These are phyloP conservation scores for Thripadectes ignobilis DNA, from an alignment of 2,797 vertebrate genomes.

Conservation along the genomic window DNA sequence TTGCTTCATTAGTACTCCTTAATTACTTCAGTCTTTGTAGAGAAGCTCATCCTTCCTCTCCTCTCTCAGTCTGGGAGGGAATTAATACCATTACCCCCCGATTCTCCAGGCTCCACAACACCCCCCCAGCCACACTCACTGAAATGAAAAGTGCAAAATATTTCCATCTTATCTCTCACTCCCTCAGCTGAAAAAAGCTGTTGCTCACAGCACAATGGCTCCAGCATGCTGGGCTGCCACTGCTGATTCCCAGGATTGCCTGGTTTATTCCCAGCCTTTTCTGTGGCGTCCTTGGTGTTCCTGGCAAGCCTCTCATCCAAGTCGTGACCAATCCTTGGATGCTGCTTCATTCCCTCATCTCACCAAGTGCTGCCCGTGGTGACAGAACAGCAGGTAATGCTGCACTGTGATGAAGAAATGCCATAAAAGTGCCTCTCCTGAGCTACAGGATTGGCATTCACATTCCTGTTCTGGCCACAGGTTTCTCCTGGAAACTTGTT, in stretches of 20 bases:
- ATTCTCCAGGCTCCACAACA: not conserved
- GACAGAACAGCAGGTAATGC: slow-evolving; percentile 32
- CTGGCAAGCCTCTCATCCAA: not conserved
- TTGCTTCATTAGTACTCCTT: not conserved
- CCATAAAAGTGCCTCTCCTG: not conserved
- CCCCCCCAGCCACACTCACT: not conserved
- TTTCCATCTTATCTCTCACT: not conserved
- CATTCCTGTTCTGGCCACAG: not conserved
- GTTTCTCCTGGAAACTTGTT: not conserved
- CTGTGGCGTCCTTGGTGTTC: not conserved
- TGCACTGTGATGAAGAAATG: not conserved
- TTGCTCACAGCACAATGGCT: not conserved
- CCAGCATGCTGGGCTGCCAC: not conserved
- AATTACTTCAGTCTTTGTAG: not conserved
- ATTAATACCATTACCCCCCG: not conserved
- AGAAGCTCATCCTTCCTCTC: not conserved
- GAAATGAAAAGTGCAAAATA: not conserved
- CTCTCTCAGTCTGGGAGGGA: not conserved
- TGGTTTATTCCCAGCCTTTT: not conserved
- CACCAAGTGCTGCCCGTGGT: not conserved
- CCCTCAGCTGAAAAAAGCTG: not conserved
- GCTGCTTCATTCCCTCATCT: not conserved
- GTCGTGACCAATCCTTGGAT: not conserved
- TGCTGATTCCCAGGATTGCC: not conserved
- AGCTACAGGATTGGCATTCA: not conserved